Base-by-base conservation (phyloP, 35 echinoderm and acorn worm species). In the Ptychodera flava region DNA sequence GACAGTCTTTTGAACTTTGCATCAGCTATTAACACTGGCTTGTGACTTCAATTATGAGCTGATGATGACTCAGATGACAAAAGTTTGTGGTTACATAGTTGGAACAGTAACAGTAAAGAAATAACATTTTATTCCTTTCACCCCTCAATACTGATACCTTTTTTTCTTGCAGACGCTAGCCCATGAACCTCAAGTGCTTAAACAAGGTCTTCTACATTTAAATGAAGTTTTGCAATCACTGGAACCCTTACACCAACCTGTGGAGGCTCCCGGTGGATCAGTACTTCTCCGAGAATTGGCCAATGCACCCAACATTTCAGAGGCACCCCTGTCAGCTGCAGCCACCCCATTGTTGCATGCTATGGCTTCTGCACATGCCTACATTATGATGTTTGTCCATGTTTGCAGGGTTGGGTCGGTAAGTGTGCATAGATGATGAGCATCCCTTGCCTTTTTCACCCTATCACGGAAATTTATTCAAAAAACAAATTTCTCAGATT, bases 351-450 rank as follows among this genome's bases (percentile, higher is more conserved):
- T 99, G 16, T 89, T 99, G 15, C 93, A 93, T 83, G 88, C 96
- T 33, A 93, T 99, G 88, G 93, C 88, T 31, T 89, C 96, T 0
- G 91, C 96, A 36, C 96, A 99, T 85, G 91, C 96, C 27, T 99
- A 99, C 29, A 93, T 99, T 32, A 99, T 92, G 35, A 94, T 94
- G 96, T 82, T 99, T 78, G 93, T 94, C 27, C 96, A 99, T 86
- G 96, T 99, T 0, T 99, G 96, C 80, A 90, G 88, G 85, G 96
- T 99, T 32, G 96, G 96, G 78, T 92, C 94, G 90, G 96, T 99
- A 36, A 88, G 88, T 79, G 30, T 33, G 27, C 22, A 64, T n/a
- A n/a, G n/a, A n/a, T n/a, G n/a, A n/a, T n/a, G n/a, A 77, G 29
- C 76, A 16, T 29, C 76, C 29, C 76, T 77, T 29, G 16, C 80